A percentile compares a stretch with the other conserved stretches of the same genome.
phyloP scores from a whole-genome alignment of 1,140 invertebrate species.

The Camponotus vicinus region DNA sequence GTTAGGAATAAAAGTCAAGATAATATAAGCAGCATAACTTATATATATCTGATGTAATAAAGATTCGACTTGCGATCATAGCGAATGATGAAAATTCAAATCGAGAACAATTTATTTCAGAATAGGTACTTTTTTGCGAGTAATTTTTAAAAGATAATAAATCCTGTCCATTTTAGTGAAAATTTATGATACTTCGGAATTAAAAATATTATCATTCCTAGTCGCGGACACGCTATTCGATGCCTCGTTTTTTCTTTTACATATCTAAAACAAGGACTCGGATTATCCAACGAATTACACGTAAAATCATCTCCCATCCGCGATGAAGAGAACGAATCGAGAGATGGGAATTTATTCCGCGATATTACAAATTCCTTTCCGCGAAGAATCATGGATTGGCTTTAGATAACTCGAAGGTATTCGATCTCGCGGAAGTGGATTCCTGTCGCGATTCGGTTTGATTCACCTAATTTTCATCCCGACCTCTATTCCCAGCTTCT shows the following conservation, averaged over 20 bases:
- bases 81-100: background rate
- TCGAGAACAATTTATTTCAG: background rate
- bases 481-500: background rate
- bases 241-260: background rate
- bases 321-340: background rate
- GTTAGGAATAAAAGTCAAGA: constrained; percentile 22
- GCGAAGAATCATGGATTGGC: constrained; percentile 2
- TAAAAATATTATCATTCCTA: background rate
- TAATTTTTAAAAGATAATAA: background rate
- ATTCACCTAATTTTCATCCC: constrained; percentile 14
- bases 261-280: background rate
- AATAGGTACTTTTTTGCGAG: background rate
- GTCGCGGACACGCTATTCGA: background rate
- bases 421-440: constrained; percentile 6
- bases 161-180: background rate
- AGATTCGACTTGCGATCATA: background rate
- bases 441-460: background rate
- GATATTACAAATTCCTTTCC: constrained; percentile 17
- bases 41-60: background rate
- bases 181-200: background rate
- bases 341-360: constrained; percentile 1
- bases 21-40: background rate
- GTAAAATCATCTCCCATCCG: constrained; percentile 18
- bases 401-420: background rate
- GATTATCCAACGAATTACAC: constrained; percentile 65